These are phyloP conservation scores for Ancistrus triradiatus DNA, from an alignment of 2,113 vertebrate genomes.

Conservation along the genomic window DNA sequence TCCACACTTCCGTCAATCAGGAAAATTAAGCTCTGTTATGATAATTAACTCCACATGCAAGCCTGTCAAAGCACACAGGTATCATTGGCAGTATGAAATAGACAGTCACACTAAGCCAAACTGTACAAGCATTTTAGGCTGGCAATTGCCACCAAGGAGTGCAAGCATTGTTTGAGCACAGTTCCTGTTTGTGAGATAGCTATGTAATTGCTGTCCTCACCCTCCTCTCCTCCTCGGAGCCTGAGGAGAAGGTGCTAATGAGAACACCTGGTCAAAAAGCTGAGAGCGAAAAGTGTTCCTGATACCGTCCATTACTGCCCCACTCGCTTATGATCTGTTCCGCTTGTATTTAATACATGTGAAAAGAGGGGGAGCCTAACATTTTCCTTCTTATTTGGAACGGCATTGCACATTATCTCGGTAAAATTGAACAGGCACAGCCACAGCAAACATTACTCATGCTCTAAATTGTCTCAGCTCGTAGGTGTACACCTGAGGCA, in stretches of 20 bases:
- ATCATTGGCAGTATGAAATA: too few relatives aligned
- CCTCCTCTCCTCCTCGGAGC: conserved; percentile 14
- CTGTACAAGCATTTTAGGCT: too few relatives aligned
- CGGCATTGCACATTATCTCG: conserved; percentile 4
- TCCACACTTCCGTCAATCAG: conserved; percentile 23
- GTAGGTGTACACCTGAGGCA: conserved; percentile 15
- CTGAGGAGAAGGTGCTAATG: conserved; percentile 37
- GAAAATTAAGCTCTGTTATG: conserved; percentile 22
- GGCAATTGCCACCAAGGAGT: neutral
- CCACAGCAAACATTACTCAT: conserved; percentile 28
- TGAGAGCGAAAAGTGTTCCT: conserved; percentile 44
- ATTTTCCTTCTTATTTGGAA: too few relatives aligned
- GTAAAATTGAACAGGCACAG: conserved; percentile 5
- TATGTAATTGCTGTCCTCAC: conserved; percentile 10
- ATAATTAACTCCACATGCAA: neutral
- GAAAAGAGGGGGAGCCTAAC: neutral
- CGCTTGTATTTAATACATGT: neutral
- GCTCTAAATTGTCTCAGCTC: conserved; percentile 27
- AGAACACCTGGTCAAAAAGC: conserved; percentile 44
- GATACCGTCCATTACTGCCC: conserved; percentile 1
- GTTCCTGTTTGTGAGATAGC: conserved; percentile 10
- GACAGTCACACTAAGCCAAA: too few relatives aligned
- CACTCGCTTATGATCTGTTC: neutral
- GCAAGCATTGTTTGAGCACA: neutral
- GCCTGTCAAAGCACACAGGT: conserved; percentile 4